A percentile compares a stretch with the other conserved stretches of the same genome.
Conservation (phyloP, 1,140 invertebrate species). For the Drosophila nigrodunni region DNA sequence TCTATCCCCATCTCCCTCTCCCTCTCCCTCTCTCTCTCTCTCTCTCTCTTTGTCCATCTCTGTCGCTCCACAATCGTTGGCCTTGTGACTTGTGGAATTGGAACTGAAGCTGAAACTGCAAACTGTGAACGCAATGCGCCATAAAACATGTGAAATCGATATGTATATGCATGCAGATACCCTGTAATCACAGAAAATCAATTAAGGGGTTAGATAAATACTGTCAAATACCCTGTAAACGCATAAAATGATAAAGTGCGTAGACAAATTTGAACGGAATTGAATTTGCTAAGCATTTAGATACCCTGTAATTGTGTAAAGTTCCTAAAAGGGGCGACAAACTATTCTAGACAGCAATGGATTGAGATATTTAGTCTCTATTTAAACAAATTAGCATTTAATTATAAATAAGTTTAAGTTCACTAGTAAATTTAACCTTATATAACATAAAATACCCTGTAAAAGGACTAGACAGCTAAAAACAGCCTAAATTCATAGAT, state of each 20-base stretch:
- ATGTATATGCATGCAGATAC: constrained; percentile 13
- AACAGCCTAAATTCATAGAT: too few species aligned
- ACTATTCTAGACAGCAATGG: not conserved
- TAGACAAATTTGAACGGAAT: too few species aligned
- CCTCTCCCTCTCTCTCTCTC: not conserved
- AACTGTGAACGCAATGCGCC: constrained; percentile 6
- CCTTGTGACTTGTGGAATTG: constrained; percentile 5
- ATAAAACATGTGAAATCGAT: constrained; percentile 14
- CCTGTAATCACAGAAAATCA: not conserved
- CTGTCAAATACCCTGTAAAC: too few species aligned
- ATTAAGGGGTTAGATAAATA: not conserved
- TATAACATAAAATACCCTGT: too few species aligned
- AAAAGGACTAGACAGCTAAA: too few species aligned
- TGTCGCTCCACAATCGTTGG: not conserved
- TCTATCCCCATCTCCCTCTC: too few species aligned
- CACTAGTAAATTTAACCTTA: too few species aligned
- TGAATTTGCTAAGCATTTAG: not conserved
- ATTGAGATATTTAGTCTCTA: not conserved
- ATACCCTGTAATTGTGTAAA: not conserved
- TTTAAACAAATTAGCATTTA: too few species aligned
- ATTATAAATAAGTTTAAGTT: too few species aligned
- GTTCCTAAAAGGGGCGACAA: not conserved
- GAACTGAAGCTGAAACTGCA: constrained; percentile 16
- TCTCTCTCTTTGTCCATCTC: not conserved
- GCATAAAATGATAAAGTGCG: too few species aligned